Percentiles rank a stretch among this genome's conserved stretches.
These are phyloP conservation scores for Arge pagana DNA, from an alignment of 2,888 invertebrate genomes.

Conservation along the genomic window DNA sequence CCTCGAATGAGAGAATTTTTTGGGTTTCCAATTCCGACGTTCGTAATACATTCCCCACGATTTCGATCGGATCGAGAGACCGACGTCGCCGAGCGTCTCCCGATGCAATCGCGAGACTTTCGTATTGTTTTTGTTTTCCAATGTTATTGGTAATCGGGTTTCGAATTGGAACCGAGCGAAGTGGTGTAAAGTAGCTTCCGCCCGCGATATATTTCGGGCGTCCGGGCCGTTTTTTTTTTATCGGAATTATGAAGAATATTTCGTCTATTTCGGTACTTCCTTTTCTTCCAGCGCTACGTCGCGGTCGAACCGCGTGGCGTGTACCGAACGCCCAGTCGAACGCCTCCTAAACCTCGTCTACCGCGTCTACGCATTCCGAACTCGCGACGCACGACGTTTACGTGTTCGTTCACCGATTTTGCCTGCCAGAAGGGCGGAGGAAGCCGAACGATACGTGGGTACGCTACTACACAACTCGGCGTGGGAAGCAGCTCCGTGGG, in stretches of 20 bases:
- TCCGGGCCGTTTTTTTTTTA: conserved; percentile 27
- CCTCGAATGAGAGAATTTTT: neutral
- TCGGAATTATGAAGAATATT: conserved; percentile 32
- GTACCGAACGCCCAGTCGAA: neutral
- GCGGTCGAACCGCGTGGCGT: conserved; percentile 14
- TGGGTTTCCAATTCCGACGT: neutral
- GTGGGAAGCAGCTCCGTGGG: no score
- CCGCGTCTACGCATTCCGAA: neutral
- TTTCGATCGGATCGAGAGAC: no score
- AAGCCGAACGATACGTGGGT: no score
- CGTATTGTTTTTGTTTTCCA: no score
- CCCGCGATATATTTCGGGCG: conserved; percentile 28
- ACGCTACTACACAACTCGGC: no score
- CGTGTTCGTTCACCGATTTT: no score
- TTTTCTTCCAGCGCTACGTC: conserved; percentile 23
- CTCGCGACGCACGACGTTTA: neutral
- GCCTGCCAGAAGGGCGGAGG: no score
- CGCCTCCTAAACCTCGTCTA: conserved; percentile 3
- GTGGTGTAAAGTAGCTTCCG: conserved; percentile 19
- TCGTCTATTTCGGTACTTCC: conserved; percentile 31
- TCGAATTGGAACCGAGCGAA: conserved; percentile 9
- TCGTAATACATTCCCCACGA: neutral
- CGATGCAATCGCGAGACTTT: no score
- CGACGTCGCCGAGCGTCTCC: no score
- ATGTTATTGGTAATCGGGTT: no score